Base-by-base conservation (phyloP, 2,797 vertebrate genomes). In the Nothura maculosa region DNA sequence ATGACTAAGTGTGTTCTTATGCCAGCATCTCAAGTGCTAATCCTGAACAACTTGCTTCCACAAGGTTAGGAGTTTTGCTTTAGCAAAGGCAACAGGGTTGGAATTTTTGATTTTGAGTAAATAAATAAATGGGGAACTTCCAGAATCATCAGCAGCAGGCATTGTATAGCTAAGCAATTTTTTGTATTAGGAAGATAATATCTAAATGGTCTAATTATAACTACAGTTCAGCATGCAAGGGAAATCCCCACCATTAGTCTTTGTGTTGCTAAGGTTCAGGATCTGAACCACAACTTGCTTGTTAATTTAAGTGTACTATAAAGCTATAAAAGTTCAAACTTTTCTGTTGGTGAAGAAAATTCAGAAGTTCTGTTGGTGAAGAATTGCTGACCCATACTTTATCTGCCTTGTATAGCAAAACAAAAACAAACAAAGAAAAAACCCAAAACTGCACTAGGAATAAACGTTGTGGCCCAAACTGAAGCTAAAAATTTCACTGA, bases 121-220 rank as follows among this genome's bases (percentile, higher is more conserved):
- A 85, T 87, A 89, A 82, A 66, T 58, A 57, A 4, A 43, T 30
- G 54, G 17, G 42, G 66, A 94, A 85, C 62, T 94, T 95, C 81
- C 83, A 86, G 67, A 48, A 74, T 58, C 68, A 89, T 54, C 70
- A 89, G 69, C 14, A 92, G 42, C 2, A 1, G 58, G 75, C 54
- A 85, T 32, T 68, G 66, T 42, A 30, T 58, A 92, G 62, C 62
- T 82, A 28, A 91, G 69, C 27, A 80, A 66, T 94, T 94, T 94
- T 89, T 36, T 80, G 68, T 80, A 61, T 89, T 85, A 81, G 78
- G 34, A 81, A 94, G 94, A 96, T 90, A 95, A 47, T 73, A 96
- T 93, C 95, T 94, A 81, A 87, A 69, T 73, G 57, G 19, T 89
- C 79, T 95, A 96, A 96, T 94, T 96, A 95, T 90, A 95, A 83